These are phyloP conservation scores for Atrina japonica DNA, from an alignment of 2,888 invertebrate species.

Conservation along the genomic window DNA sequence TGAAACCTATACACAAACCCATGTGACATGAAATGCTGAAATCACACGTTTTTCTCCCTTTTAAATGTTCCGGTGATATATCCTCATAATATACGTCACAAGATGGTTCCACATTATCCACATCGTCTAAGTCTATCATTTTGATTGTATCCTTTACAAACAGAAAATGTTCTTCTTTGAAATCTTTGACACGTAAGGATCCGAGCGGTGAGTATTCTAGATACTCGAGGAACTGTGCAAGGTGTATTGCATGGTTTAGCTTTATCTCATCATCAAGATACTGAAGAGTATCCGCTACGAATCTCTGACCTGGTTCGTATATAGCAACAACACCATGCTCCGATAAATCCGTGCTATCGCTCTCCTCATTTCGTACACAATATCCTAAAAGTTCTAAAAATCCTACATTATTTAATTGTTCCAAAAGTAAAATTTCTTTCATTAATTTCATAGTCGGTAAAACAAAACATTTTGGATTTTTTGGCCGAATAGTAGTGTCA, in stretches of 20 bases:
- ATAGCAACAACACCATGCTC: slow-evolving; percentile 76
- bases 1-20: slow-evolving; percentile 72
- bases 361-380: slow-evolving; percentile 77
- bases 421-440: slow-evolving; percentile 76
- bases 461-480: slow-evolving; percentile 65
- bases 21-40: slow-evolving; percentile 61
- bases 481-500: slow-evolving; percentile 39
- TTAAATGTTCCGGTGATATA: slow-evolving; percentile 30
- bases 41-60: slow-evolving; percentile 50
- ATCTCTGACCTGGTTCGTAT: slow-evolving; percentile 71
- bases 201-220: slow-evolving; percentile 76
- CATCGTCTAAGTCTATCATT: slow-evolving; percentile 77
- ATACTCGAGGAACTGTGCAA: slow-evolving; percentile 72
- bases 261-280: slow-evolving; percentile 66
- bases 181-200: slow-evolving; percentile 74
- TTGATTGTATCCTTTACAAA: slow-evolving; percentile 69
- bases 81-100: slow-evolving; percentile 56
- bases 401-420: slow-evolving; percentile 74
- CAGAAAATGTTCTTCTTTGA: slow-evolving; percentile 76
- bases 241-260: slow-evolving; percentile 66
- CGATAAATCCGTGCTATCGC: slow-evolving; percentile 73
- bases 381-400: slow-evolving; percentile 73
- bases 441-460: slow-evolving; percentile 76
- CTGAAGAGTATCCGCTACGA: slow-evolving; percentile 66
- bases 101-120: slow-evolving; percentile 72